These are phyloP conservation scores for Empidonax traillii DNA, from an alignment of 2,113 vertebrate species.

Conservation along the genomic window DNA sequence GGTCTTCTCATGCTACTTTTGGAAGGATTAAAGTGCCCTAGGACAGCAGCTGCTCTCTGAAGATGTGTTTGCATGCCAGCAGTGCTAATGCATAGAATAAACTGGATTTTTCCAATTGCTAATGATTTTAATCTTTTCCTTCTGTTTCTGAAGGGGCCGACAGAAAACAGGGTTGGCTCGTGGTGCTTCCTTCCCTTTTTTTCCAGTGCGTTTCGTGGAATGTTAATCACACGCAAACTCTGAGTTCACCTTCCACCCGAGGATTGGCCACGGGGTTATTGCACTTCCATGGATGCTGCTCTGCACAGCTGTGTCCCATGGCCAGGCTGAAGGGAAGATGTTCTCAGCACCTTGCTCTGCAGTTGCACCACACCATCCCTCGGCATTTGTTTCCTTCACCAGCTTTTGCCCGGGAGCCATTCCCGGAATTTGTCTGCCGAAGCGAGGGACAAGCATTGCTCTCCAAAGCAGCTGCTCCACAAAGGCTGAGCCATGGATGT, in stretches of 20 bases:
- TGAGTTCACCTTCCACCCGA: background rate
- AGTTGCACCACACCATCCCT: background rate
- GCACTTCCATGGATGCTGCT: background rate
- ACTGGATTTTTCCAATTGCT: slow-evolving; percentile 49
- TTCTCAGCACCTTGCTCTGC: background rate
- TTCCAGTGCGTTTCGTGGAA: background rate
- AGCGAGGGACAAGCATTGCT: background rate
- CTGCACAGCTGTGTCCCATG: background rate
- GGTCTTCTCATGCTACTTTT: slow-evolving; percentile 12
- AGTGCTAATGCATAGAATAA: slow-evolving; percentile 35
- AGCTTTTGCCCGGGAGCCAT: background rate
- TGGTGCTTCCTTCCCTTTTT: background rate
- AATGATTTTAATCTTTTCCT: slow-evolving; percentile 54
- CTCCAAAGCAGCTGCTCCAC: background rate
- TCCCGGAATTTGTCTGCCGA: background rate
- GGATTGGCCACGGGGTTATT: background rate
- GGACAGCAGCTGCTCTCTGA: slow-evolving; percentile 40
- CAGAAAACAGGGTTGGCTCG: background rate
- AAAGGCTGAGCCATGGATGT: background rate
- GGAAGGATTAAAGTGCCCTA: background rate
- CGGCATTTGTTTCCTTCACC: background rate
- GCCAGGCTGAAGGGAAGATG: background rate
- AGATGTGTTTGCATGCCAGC: slow-evolving; percentile 15
- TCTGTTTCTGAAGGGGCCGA: background rate
- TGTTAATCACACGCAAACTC: background rate